A percentile compares a stretch with the other conserved stretches of the same genome.
Evolutionary conservation across 1,140 invertebrate species (phyloP).

Genomic region (Ridgeia piscesae): DNA sequence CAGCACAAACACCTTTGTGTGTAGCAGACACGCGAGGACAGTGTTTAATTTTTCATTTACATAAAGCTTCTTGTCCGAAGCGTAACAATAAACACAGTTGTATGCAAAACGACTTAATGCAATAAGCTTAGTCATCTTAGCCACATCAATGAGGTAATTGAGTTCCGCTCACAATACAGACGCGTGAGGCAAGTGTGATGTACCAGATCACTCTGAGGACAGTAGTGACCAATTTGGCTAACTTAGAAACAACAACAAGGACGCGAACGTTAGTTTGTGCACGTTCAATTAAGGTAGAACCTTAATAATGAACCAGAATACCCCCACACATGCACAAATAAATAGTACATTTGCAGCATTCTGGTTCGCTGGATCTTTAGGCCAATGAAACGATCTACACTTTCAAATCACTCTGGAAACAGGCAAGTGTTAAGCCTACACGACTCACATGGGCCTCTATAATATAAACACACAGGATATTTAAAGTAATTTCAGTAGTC

Average conservation of each 20-base stretch:
- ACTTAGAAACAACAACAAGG: not conserved
- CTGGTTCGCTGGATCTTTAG: not conserved
- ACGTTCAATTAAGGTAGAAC: no score
- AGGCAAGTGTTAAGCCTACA: not conserved
- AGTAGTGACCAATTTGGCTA: not conserved
- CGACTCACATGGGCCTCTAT: not conserved
- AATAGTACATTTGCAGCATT: not conserved
- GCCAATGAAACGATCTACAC: not conserved
- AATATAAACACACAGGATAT: no score
- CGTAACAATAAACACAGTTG: not conserved
- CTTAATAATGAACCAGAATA: no score
- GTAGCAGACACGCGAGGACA: not conserved
- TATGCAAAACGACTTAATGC: not conserved
- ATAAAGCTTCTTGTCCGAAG: not conserved
- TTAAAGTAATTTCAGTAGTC: not conserved
- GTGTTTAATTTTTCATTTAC: not conserved
- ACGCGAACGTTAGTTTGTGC: not conserved
- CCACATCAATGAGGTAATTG: not conserved
- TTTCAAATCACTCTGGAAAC: not conserved
- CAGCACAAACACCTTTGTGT: not conserved
- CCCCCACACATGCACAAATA: not conserved
- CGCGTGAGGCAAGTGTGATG: not conserved
- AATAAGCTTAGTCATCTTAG: not conserved
- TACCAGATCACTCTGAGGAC: not conserved
- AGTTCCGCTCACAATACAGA: not conserved